Percentiles rank a stretch among this genome's conserved stretches.
Conservation (phyloP, 2,888 invertebrate genomes). For the Zonitis immaculata region DNA sequence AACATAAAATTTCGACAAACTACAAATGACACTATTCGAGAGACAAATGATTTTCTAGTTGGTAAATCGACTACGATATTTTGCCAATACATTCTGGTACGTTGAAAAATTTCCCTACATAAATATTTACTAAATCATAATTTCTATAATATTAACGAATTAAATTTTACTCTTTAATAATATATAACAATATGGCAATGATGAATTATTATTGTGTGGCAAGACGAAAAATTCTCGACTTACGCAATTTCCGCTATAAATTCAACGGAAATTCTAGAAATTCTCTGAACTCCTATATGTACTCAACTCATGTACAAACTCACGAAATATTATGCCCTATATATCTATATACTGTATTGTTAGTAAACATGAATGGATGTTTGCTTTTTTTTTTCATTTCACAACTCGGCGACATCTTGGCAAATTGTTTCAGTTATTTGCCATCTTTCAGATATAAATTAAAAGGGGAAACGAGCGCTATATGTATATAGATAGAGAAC, state of each 20-base stretch:
- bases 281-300: slow-evolving; percentile 33
- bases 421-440: slow-evolving; percentile 3
- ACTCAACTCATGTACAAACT: too few species aligned
- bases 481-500: too few species aligned
- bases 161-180: slow-evolving; percentile 5
- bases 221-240: slow-evolving; percentile 28
- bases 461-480: background rate
- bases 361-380: slow-evolving; percentile 31
- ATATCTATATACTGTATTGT: slow-evolving; percentile 27
- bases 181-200: background rate
- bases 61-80: slow-evolving; percentile 16
- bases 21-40: slow-evolving; percentile 16
- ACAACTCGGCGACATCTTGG: slow-evolving; percentile 19
- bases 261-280: slow-evolving; percentile 33
- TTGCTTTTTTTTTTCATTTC: slow-evolving; percentile 27
- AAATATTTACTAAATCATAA: slow-evolving; percentile 5
- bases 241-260: slow-evolving; percentile 33
- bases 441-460: background rate
- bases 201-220: slow-evolving; percentile 21
- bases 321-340: slow-evolving; percentile 30
- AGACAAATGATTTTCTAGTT: slow-evolving; percentile 18
- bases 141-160: too few species aligned
- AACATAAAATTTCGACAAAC: slow-evolving; percentile 17
- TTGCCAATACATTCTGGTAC: slow-evolving; percentile 13
- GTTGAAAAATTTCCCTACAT: slow-evolving; percentile 12